Conservation (phyloP, 1,140 invertebrate species). For the Pygmarrhopalites habei region DNA sequence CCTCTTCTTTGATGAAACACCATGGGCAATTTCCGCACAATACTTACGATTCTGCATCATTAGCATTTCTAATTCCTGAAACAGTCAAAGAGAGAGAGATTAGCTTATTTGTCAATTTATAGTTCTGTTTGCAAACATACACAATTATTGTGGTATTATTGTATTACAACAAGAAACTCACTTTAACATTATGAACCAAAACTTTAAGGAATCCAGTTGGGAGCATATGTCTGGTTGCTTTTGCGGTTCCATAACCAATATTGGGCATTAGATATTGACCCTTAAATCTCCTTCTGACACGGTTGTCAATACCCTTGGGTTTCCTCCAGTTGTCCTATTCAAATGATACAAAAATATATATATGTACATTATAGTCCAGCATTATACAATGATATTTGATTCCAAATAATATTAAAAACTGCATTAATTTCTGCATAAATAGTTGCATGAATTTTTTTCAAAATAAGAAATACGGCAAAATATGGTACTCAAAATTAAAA, state of each 20-base stretch:
- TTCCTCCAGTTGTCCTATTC: constrained; percentile 80
- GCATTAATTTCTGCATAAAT: too few relatives aligned
- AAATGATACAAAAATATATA: too few relatives aligned
- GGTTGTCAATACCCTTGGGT: constrained; percentile 99
- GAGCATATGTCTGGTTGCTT: constrained; percentile 89
- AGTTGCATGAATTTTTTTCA: too few relatives aligned
- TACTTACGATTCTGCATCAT: constrained; percentile 98
- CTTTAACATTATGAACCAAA: constrained; percentile 73
- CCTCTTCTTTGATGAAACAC: constrained; percentile 91
- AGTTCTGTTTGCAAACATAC: not conserved
- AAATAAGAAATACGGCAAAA: too few relatives aligned
- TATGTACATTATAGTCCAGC: too few relatives aligned
- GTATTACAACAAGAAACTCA: constrained; percentile 43
- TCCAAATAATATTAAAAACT: too few relatives aligned
- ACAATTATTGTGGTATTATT: not conserved
- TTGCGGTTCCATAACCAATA: constrained; percentile 96
- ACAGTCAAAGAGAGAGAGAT: constrained; percentile 33
- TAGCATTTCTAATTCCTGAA: constrained; percentile 92
- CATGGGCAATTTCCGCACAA: constrained; percentile 95
- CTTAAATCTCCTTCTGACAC: constrained; percentile 96
- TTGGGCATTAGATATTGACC: constrained; percentile 98
- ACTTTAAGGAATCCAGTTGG: constrained; percentile 97
- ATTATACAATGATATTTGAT: too few relatives aligned
- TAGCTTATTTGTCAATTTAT: not conserved
- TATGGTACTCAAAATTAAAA: too few relatives aligned